Evolutionary conservation across 1,140 invertebrate genomes (phyloP).

Genomic region (Drosophila funebris): DNA sequence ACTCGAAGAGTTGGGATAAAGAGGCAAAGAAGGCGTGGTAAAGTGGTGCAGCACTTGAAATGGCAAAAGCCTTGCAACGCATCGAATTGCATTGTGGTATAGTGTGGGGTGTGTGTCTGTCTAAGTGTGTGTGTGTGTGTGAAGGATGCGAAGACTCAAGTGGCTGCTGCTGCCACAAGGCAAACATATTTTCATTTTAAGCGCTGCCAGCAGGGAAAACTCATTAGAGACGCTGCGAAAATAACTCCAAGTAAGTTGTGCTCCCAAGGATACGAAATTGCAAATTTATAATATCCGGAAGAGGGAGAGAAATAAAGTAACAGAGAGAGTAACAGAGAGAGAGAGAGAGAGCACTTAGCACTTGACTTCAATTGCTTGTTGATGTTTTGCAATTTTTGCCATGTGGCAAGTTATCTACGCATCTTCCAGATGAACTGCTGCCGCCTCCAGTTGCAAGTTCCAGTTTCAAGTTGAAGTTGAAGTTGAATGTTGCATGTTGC

Average conservation of each 20-base stretch:
- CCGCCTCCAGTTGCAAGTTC: constrained; percentile 14
- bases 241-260: constrained; percentile 48
- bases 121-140: background rate
- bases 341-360: constrained; percentile 30
- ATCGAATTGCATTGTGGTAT: constrained; percentile 54
- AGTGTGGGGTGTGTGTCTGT: background rate
- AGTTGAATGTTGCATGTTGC: constrained; percentile 43
- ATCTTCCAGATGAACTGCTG: constrained; percentile 18
- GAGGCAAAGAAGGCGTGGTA: constrained; percentile 32
- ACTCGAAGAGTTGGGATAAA: constrained; percentile 40
- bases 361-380: constrained; percentile 70
- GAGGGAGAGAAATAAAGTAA: background rate
- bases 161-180: constrained; percentile 44
- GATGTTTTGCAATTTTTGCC: constrained; percentile 44
- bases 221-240: constrained; percentile 71
- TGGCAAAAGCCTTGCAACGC: constrained; percentile 35
- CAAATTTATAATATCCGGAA: constrained; percentile 78
- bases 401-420: constrained; percentile 68
- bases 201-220: constrained; percentile 62
- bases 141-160: constrained; percentile 31
- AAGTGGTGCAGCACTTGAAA: constrained; percentile 59
- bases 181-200: constrained; percentile 77
- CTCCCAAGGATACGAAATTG: constrained; percentile 62
- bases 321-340: background rate
- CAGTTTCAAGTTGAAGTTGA: constrained; percentile 23